phyloP scores from a whole-genome alignment of 2,113 vertebrate species.

The Xenotilapia flavipinnis region DNA sequence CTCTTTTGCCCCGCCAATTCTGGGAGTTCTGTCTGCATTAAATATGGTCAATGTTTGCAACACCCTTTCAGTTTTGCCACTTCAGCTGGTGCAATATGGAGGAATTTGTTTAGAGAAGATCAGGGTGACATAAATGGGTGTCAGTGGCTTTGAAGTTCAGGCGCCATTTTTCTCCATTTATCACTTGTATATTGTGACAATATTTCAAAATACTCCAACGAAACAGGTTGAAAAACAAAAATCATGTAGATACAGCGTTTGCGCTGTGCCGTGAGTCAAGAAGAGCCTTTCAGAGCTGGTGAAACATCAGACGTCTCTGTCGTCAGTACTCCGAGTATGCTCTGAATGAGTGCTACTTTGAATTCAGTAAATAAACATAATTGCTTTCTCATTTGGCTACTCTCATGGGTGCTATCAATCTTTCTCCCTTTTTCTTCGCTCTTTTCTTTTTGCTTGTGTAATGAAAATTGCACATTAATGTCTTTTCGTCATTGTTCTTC shows the following conservation, averaged over 20 bases:
- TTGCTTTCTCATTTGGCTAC: not conserved
- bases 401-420: not conserved
- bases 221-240: not conserved
- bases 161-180: not conserved
- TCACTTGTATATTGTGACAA: not conserved
- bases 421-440: not conserved
- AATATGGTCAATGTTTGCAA: not conserved
- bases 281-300: not conserved
- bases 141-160: not conserved
- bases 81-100: not conserved
- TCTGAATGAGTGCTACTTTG: not conserved
- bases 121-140: not conserved
- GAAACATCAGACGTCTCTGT: not conserved
- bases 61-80: not conserved
- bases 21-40: not conserved
- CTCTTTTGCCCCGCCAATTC: not conserved
- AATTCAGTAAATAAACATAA: not conserved
- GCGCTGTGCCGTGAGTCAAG: not conserved
- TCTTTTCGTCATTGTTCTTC: not conserved
- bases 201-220: not conserved
- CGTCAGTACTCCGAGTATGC: not conserved
- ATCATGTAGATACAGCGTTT: not conserved
- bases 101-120: not conserved
- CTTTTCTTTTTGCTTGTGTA: not conserved
- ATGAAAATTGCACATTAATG: not conserved